A percentile compares a stretch with the other conserved stretches of the same genome.
Conservation (phyloP, 1,140 invertebrate species). For the Drosophila repleta region DNA sequence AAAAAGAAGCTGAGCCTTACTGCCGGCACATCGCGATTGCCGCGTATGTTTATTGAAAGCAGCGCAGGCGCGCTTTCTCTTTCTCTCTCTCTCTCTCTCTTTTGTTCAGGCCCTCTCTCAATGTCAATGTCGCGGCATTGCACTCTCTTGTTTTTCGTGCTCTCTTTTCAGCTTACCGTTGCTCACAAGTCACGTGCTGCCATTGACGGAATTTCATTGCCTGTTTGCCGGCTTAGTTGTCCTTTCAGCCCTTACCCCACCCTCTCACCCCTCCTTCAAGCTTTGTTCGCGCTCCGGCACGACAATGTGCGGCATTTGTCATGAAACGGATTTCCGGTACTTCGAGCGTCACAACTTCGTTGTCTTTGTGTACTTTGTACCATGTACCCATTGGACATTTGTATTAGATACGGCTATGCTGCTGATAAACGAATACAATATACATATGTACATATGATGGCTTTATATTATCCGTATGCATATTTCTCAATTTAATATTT, state of each 20-base stretch:
- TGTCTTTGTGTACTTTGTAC: conserved; percentile 43
- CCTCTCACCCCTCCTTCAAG: not conserved
- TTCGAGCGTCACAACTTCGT: conserved; percentile 42
- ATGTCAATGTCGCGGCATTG: conserved; percentile 66
- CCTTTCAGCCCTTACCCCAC: not conserved
- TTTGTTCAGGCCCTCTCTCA: conserved; percentile 33
- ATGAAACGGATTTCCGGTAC: conserved; percentile 82
- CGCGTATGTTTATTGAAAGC: not conserved
- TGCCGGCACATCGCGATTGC: conserved; percentile 52
- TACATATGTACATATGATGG: too few species aligned
- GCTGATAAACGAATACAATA: too few species aligned
- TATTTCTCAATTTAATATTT: too few species aligned
- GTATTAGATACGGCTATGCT: too few species aligned
- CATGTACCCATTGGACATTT: too few species aligned
- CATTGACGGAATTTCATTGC: conserved; percentile 79
- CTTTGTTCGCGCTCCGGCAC: conserved; percentile 37
- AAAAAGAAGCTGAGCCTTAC: conserved; percentile 33
- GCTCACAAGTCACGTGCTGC: conserved; percentile 70
- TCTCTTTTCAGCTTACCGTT: conserved; percentile 8
- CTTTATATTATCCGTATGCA: too few species aligned
- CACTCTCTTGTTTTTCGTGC: not conserved
- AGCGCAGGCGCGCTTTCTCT: conserved; percentile 41
- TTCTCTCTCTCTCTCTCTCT: conserved; percentile 18
- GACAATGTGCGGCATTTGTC: conserved; percentile 79
- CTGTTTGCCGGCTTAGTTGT: conserved; percentile 65